Evolutionary conservation across 2,797 vertebrate genomes (phyloP).

Genomic region (Lepilemur septentrionalis): DNA sequence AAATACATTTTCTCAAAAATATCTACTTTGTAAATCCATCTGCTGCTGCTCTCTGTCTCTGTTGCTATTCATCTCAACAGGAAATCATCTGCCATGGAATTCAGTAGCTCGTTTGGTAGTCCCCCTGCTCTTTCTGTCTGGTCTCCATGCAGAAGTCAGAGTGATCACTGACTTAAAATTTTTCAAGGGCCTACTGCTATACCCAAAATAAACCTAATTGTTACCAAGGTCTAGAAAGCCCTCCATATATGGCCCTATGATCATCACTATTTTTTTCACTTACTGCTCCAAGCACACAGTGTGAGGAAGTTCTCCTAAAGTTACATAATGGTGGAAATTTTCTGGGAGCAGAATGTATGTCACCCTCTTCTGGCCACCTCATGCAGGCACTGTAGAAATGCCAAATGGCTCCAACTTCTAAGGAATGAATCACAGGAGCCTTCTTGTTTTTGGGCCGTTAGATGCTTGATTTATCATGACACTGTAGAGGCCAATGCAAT

Average conservation of each 20-base stretch:
- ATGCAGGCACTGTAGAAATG: background rate
- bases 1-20: background rate
- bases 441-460: background rate
- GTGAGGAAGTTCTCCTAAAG: background rate
- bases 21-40: background rate
- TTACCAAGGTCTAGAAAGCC: background rate
- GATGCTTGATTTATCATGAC: background rate
- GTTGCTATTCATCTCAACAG: background rate
- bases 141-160: background rate
- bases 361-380: background rate
- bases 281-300: background rate
- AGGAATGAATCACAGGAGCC: background rate
- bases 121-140: background rate
- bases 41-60: background rate
- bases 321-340: background rate
- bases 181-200: background rate
- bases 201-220: background rate
- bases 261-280: background rate
- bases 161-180: background rate
- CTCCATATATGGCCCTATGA: background rate
- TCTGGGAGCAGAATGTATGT: background rate
- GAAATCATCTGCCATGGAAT: background rate
- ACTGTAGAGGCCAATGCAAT: background rate
- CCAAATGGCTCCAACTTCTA: background rate
- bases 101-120: no score